Conservation (phyloP, 2,888 invertebrate species). For the Nasonia oneida region DNA sequence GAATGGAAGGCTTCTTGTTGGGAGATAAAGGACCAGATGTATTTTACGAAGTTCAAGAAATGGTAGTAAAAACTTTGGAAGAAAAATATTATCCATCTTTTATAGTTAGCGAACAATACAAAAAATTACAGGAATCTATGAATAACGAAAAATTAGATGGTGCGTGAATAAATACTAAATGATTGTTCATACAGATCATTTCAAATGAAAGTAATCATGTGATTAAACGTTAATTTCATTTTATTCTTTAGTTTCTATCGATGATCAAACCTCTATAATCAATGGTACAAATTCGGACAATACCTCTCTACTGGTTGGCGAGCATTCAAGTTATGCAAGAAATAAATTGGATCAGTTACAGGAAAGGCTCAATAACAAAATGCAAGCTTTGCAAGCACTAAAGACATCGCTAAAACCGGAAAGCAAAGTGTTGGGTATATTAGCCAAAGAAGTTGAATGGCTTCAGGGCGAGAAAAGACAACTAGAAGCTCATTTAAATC, state of each 20-base stretch:
- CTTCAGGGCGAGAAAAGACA: constrained; percentile 89
- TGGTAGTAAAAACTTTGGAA: constrained; percentile 89
- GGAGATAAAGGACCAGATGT: constrained; percentile 94
- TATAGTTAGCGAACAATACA: constrained; percentile 91
- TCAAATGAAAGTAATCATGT: neutral
- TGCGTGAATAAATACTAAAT: constrained; percentile 46
- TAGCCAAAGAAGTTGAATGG: constrained; percentile 92
- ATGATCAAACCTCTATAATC: constrained; percentile 70
- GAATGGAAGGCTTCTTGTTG: constrained; percentile 92
- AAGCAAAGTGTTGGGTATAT: constrained; percentile 88
- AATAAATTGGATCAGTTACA: constrained; percentile 91
- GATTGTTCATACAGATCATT: neutral
- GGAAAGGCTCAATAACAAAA: constrained; percentile 91
- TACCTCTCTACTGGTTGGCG: constrained; percentile 84
- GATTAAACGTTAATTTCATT: neutral
- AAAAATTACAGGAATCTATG: constrained; percentile 85
- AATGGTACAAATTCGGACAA: constrained; percentile 73
- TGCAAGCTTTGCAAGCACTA: constrained; percentile 89
- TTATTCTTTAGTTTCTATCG: constrained; percentile 68
- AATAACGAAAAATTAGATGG: constrained; percentile 82
- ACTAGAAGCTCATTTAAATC: constrained; percentile 90
- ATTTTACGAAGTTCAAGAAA: constrained; percentile 92
- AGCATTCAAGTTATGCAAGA: constrained; percentile 90
- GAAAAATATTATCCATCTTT: constrained; percentile 95
- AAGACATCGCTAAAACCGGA: constrained; percentile 91